Base-by-base conservation (phyloP, 2,888 invertebrate species). In the Bombylius major region DNA sequence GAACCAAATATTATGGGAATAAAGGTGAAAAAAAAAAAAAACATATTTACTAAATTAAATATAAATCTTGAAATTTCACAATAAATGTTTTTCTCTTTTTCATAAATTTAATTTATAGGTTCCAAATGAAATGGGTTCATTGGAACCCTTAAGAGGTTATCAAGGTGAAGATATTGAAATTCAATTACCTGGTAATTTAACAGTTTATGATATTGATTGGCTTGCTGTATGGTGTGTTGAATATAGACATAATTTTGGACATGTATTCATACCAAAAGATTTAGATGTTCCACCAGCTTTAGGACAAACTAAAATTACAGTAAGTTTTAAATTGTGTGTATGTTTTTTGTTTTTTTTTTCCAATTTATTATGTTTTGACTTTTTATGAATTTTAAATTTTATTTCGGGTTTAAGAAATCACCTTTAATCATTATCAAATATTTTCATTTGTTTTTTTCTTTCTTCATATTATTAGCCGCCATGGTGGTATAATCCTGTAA, bases 401-500 rank as follows among this genome's bases (percentile, higher is more conserved):
- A 4, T 14, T 14, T 14, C 12, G 39, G 5, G 39, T 42, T 11
- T n/a, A 14, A 45, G 5, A 45, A 45, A 14, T 14, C 14, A 7
- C 12, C 5, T 45, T 45, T 45, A 14, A 14, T 45, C n/a, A 45
- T 45, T 45, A 45, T 58, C 60, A 53, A 56, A 50, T 58, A 58
- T 58, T 61, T 62, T 61, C 59, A 61, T 50, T 59, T n/a, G n/a
- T n/a, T n/a, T n/a, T 53, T 61, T 65, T 23, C 3, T 23, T 3
- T 23, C 23, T 23, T 62, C 60, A 62, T 67, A 68, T 65, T 55
- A 13, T 68, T 69, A 91, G 91, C 91, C 91, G 71, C 83, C 87
- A 69, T 91, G 90, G 90, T 91, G 90, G 91, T 91, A 91, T 76
- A 87, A 87, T 74, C 89, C 90, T 73, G 91, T 91, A 79, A 90